Base-by-base conservation (phyloP, 2,113 vertebrate genomes). In the Actinemys pallida region DNA sequence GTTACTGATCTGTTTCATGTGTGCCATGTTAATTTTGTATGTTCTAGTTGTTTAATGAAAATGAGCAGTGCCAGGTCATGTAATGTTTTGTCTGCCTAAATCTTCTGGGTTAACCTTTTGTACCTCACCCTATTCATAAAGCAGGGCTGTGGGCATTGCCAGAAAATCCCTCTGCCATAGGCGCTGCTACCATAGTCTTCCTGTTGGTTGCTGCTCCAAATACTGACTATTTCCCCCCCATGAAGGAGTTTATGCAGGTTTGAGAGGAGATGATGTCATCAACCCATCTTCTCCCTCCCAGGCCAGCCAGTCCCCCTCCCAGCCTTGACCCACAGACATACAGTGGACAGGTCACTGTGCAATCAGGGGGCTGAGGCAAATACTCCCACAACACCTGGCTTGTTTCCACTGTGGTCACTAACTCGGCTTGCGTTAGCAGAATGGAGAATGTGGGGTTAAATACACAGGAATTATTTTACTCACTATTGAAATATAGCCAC, bases 381-480 rank as follows among this genome's bases (percentile, higher is more conserved):
- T 27, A 35, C n/a, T 17, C 19, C 65, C 7, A 20, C 35, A n/a
- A 14, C 65, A 50, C 65, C 45, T 19, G 76, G 50, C 24, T 79
- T 5, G 50, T 39, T 27, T 0, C 0, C 7, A 0, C 1, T 19
- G 45, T 29, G 14, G 72, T 85, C 39, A n/a, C 10, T 3, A 31
- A 57, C 27, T 62, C 17, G 5, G 42, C 84, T 65, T 2, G 0
- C 17, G 9, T 39, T 39, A 72, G n/a, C 16, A 72, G 65, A 72
- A 19, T 72, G 65, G 65, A 72, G 88, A 45, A 59, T 31, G 31
- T 0, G 1, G 72, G 72, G 42, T 65, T 78, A 57, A 53, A 52
- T 45, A 4, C 42, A 5, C 45, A 8, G 35, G 75, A 12, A 9
- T 59, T 72, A n/a, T 72, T 20, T 39, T 19, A 39, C 4, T 84